Percentiles rank a stretch among this genome's conserved stretches.
phyloP scores from a whole-genome alignment of 2,888 invertebrate genomes.

The Rhagium mordax region DNA sequence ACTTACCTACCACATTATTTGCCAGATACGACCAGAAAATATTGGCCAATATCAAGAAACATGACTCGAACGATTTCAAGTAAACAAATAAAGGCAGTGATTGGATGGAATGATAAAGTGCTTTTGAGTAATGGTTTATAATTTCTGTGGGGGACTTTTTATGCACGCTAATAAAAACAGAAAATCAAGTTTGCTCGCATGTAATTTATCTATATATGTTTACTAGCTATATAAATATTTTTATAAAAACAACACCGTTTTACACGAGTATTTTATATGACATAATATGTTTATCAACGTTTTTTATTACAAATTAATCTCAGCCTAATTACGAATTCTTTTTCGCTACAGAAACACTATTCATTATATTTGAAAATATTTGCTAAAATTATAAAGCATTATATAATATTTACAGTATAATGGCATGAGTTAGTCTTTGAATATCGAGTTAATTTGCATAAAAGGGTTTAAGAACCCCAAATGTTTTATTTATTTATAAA shows the following conservation, averaged over 20 bases:
- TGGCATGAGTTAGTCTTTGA: too few species aligned
- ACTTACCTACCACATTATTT: not conserved
- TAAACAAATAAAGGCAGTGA: not conserved
- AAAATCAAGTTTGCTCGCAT: not conserved
- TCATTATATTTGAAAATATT: not conserved
- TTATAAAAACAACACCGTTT: not conserved
- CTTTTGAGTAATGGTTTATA: not conserved
- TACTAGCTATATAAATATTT: not conserved
- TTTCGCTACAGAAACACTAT: not conserved
- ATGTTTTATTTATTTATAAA: too few species aligned
- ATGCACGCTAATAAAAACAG: not conserved
- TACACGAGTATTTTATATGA: slow-evolving; percentile 9
- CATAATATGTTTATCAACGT: not conserved
- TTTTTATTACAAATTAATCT: not conserved
- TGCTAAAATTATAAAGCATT: not conserved
- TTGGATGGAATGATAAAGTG: not conserved
- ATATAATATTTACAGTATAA: too few species aligned
- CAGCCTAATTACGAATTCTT: not conserved
- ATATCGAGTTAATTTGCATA: too few species aligned
- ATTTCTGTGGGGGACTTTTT: slow-evolving; percentile 1
- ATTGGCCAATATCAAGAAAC: not conserved
- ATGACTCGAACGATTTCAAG: not conserved
- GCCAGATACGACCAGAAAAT: not conserved
- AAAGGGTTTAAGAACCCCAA: too few species aligned
- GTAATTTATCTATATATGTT: not conserved